phyloP scores from a whole-genome alignment of 2,888 invertebrate species.

The Hypomecis punctinalis region DNA sequence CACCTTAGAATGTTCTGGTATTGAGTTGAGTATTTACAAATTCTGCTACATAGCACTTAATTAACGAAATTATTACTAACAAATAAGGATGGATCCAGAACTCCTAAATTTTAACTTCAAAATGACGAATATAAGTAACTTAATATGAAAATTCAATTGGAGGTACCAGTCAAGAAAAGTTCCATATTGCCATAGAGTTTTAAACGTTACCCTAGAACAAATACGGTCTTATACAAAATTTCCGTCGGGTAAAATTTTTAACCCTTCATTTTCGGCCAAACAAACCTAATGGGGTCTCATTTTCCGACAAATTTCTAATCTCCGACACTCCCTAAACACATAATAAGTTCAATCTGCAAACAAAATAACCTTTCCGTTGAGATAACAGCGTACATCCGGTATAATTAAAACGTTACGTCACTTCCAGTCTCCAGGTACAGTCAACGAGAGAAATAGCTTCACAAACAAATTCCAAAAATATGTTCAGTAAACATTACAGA shows the following conservation, averaged over 20 bases:
- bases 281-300: conserved; percentile 7
- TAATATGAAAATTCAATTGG: too few species aligned
- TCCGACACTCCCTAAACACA: conserved; percentile 15
- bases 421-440: conserved; percentile 9
- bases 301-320: conserved; percentile 9
- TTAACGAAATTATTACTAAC: too few species aligned
- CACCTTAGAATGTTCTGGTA: too few species aligned
- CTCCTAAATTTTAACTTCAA: too few species aligned
- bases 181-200: not conserved
- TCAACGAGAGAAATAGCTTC: not conserved
- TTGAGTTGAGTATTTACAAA: too few species aligned
- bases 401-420: conserved; percentile 43
- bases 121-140: too few species aligned
- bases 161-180: too few species aligned
- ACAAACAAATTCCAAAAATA: not conserved
- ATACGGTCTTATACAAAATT: not conserved
- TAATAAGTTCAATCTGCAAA: conserved; percentile 16
- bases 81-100: too few species aligned
- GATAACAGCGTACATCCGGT: conserved; percentile 19
- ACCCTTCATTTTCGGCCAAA: not conserved
- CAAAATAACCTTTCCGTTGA: conserved; percentile 22
- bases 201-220: not conserved
- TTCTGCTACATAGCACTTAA: too few species aligned
- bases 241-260: not conserved
- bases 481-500: too few species aligned